Conservation (phyloP, 2,797 vertebrate genomes). For the Synanceia verrucosa region DNA sequence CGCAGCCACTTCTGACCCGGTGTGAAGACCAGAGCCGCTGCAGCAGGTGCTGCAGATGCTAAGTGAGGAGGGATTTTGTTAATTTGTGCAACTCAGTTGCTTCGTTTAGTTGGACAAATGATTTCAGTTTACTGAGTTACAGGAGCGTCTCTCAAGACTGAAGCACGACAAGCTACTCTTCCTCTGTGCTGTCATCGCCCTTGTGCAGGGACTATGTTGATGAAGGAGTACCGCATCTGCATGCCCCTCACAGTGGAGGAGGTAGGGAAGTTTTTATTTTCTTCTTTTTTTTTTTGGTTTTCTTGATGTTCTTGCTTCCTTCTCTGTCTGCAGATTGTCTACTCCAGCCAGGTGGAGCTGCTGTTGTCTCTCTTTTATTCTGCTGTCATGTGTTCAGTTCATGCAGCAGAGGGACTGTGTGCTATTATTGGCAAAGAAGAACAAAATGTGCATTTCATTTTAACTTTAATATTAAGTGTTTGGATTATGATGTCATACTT, state of each 20-base stretch:
- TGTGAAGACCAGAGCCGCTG: conserved; percentile 7
- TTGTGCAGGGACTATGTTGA: conserved; percentile 86
- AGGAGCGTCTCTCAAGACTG: conserved; percentile 5
- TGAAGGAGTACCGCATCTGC: conserved; percentile 98
- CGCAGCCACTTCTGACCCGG: conserved; percentile 3
- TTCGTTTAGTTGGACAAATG: not conserved
- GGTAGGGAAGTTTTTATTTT: conserved; percentile 88
- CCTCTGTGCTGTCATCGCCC: conserved; percentile 3
- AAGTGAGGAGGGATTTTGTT: conserved; percentile 2
- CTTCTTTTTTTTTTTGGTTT: too few relatives aligned
- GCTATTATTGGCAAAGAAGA: not conserved
- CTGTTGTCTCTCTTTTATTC: conserved; percentile 6
- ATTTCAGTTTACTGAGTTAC: not conserved
- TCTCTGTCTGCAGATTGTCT: not conserved
- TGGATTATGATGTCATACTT: not conserved
- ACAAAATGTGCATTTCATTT: not conserved
- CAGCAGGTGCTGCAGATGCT: conserved; percentile 41
- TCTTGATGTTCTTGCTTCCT: not conserved
- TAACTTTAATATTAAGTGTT: not conserved
- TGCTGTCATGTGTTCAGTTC: not conserved
- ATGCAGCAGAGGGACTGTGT: not conserved
- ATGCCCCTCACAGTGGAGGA: conserved; percentile 98
- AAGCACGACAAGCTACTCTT: not conserved
- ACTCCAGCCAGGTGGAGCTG: conserved; percentile 53
- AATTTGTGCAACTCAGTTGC: not conserved